Base-by-base conservation (phyloP, 1,140 invertebrate species). In the Drosophila truncata region DNA sequence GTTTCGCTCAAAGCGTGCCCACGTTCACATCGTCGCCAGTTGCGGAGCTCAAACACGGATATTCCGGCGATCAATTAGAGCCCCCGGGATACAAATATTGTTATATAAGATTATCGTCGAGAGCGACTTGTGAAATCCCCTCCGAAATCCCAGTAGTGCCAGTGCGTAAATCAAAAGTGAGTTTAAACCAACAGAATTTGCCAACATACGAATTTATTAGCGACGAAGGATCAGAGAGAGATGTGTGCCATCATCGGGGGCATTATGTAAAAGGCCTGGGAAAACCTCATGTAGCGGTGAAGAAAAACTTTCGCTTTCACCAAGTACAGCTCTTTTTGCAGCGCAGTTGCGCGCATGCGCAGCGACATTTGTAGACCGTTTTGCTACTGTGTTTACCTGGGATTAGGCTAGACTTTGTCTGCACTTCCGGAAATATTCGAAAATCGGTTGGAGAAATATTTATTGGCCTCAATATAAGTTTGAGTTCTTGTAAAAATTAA, bases 281-380 rank as follows among this genome's bases (percentile, higher is more conserved):
- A 70, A 78, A 67, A 85, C 49, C 65, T 63, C 20, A 54, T 23
- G 4, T 31, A 20, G 44, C 39, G 50, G 33, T 29, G 25, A 66
- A 67, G 78, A 85, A 90, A 91, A 90, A 90, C 81, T 91, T 91
- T 91, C 85, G 85, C 85, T 90, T 90, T 90, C 86, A 90, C 85
- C 57, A 41, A 67, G 60, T 60, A 61, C 77, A 63, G 64, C 74
- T 76, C 73, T 63, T 44, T 54, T 44, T 54, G 67, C 65, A 74
- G 55, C 50, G 47, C 50, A 52, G 61, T 42, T 65, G 74, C 60
- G 67, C 79, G 67, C 75, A 64, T 62, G 62, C 69, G 65, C 35
- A 29, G 60, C 73, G 71, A 63, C 70, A 60, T 27, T 72, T 72
- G 69, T 37, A 72, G 69, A 33, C 31, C 20, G 33, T 37, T 47